Conservation (phyloP, 2,113 vertebrate genomes). For the Hoplias malabaricus region DNA sequence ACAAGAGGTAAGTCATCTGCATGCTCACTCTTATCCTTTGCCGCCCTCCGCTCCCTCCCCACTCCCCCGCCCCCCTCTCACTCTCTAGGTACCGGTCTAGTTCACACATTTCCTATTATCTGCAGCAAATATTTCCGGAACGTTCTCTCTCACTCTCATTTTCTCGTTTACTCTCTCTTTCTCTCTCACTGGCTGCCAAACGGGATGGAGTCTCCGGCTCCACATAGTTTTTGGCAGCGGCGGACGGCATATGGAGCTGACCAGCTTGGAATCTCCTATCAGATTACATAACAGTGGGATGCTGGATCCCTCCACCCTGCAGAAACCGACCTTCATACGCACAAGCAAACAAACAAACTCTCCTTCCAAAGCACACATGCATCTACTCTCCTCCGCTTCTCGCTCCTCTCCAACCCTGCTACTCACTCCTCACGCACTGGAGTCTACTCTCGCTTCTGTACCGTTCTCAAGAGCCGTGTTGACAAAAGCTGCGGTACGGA, state of each 20-base stretch:
- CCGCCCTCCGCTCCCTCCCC: slow-evolving; percentile 52
- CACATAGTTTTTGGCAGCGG: slow-evolving; percentile 70
- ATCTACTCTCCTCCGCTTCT: slow-evolving; percentile 18
- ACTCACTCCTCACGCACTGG: not conserved
- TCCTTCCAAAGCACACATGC: slow-evolving; percentile 51
- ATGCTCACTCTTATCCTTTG: slow-evolving; percentile 35
- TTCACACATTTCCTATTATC: slow-evolving; percentile 61
- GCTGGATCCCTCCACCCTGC: slow-evolving; percentile 64
- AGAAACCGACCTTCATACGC: slow-evolving; percentile 63
- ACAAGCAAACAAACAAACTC: slow-evolving; percentile 63
- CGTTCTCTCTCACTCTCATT: slow-evolving; percentile 47
- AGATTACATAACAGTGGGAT: slow-evolving; percentile 76
- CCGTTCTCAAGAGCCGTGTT: slow-evolving; percentile 13
- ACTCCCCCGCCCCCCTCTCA: slow-evolving; percentile 56
- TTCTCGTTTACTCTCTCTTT: slow-evolving; percentile 46
- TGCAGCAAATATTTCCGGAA: slow-evolving; percentile 59
- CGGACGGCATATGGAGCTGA: slow-evolving; percentile 71
- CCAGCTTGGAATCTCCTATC: slow-evolving; percentile 76
- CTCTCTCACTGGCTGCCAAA: slow-evolving; percentile 55
- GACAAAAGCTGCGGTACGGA: not conserved
- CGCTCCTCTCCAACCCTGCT: slow-evolving; percentile 8
- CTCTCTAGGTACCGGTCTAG: slow-evolving; percentile 47
- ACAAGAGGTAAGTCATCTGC: slow-evolving; percentile 25
- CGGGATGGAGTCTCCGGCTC: slow-evolving; percentile 58
- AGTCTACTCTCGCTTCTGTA: not conserved